Conservation (phyloP, 2,888 invertebrate genomes). For the Dugesia japonica region DNA sequence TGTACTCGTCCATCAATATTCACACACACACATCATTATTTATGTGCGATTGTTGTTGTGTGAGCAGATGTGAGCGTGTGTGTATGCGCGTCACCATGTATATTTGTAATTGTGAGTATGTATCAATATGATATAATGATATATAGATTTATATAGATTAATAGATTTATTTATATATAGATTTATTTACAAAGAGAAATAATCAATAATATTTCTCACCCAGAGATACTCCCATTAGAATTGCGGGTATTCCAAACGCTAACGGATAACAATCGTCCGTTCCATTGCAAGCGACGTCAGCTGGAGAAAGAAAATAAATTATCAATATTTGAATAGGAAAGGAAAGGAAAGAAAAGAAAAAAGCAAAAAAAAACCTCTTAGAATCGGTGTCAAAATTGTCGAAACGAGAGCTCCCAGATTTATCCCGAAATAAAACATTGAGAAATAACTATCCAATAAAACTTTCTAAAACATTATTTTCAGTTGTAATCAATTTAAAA, state of each 20-base stretch:
- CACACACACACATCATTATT: too few species aligned
- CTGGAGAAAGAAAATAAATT: too few species aligned
- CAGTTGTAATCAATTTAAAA: background rate
- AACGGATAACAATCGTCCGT: conserved; percentile 42
- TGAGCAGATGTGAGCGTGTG: too few species aligned
- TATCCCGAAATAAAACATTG: conserved; percentile 79
- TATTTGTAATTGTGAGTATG: too few species aligned
- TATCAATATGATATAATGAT: too few species aligned
- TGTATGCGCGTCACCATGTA: too few species aligned
- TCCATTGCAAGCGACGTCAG: conserved; percentile 44
- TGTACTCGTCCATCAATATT: too few species aligned
- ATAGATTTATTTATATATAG: too few species aligned
- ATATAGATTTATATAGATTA: too few species aligned
- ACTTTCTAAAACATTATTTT: conserved; percentile 53
- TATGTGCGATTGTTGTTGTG: too few species aligned
- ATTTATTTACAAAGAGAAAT: too few species aligned
- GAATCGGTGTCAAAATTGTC: conserved; percentile 68
- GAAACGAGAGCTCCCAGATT: conserved; percentile 73
- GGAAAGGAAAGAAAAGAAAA: background rate
- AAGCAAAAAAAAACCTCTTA: conserved; percentile 54
- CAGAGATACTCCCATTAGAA: conserved; percentile 66
- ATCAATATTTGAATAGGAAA: too few species aligned
- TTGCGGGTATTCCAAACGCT: conserved; percentile 74
- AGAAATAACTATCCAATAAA: conserved; percentile 70
- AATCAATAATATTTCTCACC: conserved; percentile 50